A percentile compares a stretch with the other conserved stretches of the same genome.
These are phyloP conservation scores for Bombus superbus DNA, from an alignment of 1,140 invertebrate species.

Conservation along the genomic window DNA sequence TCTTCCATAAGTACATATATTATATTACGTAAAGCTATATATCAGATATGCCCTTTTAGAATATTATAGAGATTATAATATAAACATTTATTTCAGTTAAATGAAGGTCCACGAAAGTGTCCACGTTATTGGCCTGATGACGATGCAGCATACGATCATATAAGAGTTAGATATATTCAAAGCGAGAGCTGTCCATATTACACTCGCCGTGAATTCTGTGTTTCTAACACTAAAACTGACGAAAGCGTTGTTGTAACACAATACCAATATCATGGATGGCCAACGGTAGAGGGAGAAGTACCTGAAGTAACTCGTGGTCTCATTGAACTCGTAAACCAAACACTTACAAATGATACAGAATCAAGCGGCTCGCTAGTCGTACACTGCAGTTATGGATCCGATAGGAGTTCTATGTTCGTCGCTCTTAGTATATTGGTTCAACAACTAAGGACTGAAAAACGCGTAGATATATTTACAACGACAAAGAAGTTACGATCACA, in stretches of 20 bases:
- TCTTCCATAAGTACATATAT: not conserved
- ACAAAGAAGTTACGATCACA: constrained; percentile 93
- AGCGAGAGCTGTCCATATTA: constrained; percentile 95
- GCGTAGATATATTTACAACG: constrained; percentile 93
- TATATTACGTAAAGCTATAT: not conserved
- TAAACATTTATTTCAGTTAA: constrained; percentile 82
- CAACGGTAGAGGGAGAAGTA: constrained; percentile 92
- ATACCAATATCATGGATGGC: constrained; percentile 95
- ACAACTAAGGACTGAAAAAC: constrained; percentile 90
- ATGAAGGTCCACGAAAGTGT: constrained; percentile 90
- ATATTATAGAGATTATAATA: constrained; percentile 10
- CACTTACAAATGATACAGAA: constrained; percentile 83
- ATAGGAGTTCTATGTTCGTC: constrained; percentile 94
- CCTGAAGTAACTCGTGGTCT: constrained; percentile 92
- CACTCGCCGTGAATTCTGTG: constrained; percentile 90
- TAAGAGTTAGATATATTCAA: constrained; percentile 92
- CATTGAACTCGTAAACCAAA: constrained; percentile 90
- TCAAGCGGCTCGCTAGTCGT: constrained; percentile 87
- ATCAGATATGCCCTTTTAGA: not conserved
- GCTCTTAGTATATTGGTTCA: constrained; percentile 92
- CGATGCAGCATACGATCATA: constrained; percentile 91
- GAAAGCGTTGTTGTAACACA: constrained; percentile 90
- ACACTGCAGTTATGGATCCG: constrained; percentile 93
- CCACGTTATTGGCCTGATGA: constrained; percentile 96
- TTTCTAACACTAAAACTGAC: constrained; percentile 89